These are phyloP conservation scores for Clostera curtula DNA, from an alignment of 2,888 invertebrate species.

Conservation along the genomic window DNA sequence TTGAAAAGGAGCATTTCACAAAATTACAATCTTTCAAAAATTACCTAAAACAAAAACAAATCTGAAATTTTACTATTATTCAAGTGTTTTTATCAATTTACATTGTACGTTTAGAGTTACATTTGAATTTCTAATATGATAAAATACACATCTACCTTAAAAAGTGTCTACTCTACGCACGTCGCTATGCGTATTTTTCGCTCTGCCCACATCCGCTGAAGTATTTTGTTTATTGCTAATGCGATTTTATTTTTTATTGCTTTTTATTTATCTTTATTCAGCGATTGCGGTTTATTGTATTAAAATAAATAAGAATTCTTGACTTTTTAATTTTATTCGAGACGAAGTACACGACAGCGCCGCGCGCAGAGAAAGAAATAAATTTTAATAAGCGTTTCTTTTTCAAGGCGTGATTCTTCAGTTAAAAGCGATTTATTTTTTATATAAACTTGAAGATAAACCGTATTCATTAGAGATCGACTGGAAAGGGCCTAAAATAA, in stretches of 20 bases:
- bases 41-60: no score
- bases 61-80: no score
- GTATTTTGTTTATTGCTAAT: conserved; percentile 76
- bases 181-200: conserved; percentile 49
- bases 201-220: conserved; percentile 74
- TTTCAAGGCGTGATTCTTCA: conserved; percentile 76
- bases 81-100: no score
- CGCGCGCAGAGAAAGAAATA: conserved; percentile 72
- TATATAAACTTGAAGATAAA: conserved; percentile 73
- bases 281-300: conserved; percentile 76
- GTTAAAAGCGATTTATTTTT: conserved; percentile 74
- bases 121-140: background rate
- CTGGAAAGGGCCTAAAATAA: conserved; percentile 70
- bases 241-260: conserved; percentile 75
- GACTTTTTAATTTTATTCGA: conserved; percentile 75
- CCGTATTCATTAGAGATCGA: conserved; percentile 74
- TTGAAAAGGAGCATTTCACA: no score
- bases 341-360: conserved; percentile 70
- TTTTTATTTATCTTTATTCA: conserved; percentile 76
- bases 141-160: conserved; percentile 1
- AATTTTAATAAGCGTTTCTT: conserved; percentile 75
- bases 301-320: conserved; percentile 76
- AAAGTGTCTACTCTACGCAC: conserved; percentile 47
- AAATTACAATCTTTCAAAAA: no score
- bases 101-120: background rate